Conservation (phyloP, 2,797 vertebrate genomes). For the Corythornis leucogaster region DNA sequence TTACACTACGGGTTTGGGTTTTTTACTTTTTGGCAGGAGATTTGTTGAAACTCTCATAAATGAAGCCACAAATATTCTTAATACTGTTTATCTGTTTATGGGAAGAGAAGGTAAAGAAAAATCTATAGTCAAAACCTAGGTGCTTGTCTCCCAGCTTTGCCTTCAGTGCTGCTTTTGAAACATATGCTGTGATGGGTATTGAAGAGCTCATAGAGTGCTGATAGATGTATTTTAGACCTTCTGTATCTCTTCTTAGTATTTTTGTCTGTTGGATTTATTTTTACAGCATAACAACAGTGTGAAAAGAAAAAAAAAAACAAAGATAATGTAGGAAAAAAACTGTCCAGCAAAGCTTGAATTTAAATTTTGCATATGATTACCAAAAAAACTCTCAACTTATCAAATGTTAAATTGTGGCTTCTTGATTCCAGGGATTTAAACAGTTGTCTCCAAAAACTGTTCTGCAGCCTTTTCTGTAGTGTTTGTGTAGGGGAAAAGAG, state of each 20-base stretch:
- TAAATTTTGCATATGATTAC: not conserved
- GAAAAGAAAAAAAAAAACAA: not conserved
- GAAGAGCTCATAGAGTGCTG: not conserved
- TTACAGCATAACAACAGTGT: slow-evolving; percentile 16
- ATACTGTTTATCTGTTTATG: not conserved
- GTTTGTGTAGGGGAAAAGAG: not conserved
- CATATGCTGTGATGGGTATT: not conserved
- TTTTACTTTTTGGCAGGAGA: not conserved
- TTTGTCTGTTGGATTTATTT: slow-evolving; percentile 27
- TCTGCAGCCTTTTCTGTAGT: slow-evolving; percentile 16
- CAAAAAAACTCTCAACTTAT: not conserved
- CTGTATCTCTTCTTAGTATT: slow-evolving; percentile 30
- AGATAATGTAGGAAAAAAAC: not conserved
- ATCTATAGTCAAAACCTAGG: not conserved
- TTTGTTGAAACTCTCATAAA: not conserved
- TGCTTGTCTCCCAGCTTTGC: not conserved
- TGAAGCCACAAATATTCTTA: not conserved
- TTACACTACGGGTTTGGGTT: not conserved
- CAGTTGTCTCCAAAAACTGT: not conserved
- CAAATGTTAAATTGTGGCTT: slow-evolving; percentile 8
- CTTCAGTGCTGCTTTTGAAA: not conserved
- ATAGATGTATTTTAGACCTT: not conserved
- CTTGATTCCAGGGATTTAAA: slow-evolving; percentile 13
- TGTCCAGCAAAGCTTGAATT: slow-evolving; percentile 23
- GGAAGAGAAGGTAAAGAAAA: not conserved